Base-by-base conservation (phyloP, 2,797 vertebrate species). In the Enteromius radiatus region DNA sequence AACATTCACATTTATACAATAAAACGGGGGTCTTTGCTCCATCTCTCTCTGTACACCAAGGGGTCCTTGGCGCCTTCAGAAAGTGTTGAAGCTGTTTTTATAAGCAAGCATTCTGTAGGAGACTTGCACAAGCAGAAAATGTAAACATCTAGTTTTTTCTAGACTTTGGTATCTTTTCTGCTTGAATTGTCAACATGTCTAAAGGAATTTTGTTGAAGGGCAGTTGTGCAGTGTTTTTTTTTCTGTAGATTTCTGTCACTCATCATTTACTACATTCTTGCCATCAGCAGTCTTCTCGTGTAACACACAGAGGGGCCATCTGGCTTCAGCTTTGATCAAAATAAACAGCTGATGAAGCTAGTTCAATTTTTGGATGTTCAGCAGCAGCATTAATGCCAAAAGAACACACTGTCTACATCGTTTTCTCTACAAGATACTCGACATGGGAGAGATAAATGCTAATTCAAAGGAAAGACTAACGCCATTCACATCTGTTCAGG, bases 251-350 rank as follows among this genome's bases (percentile, higher is more conserved):
- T n/a, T 75, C 38, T 31, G 56, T 73, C 67, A 64, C 61, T 49
- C 76, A 69, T 56, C 61, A 49, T 78, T 79, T 59, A 14, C 74
- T 21, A 17, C 41, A n/a, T 80, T 80, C 73, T 33, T 74, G 79
- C 73, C 78, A 52, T 76, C 59, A 81, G 79, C 69, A 69, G 38
- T 82, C 71, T 77, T n/a, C 31, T 81, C 41, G 19, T 45, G 78
- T 74, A 80, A 69, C 67, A 43, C 78, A 43, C 47, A 36, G 65
- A 69, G 12, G 26, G 47, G 63, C 68, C 64, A 54, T 85, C 56
- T 75, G 76, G 45, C 78, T n/a, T 56, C 52, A 70, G 49, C 84
- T 85, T 83, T 81, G 84, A 85, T 80, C 71, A 41, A 19, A 61
- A 52, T 73, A 81, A 69, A 81, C 59, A 56, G 63, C 67, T 33